Percentiles rank a stretch among this genome's conserved stretches.
Conservation (phyloP, 2,888 invertebrate genomes). For the Rugalucina vietnamica region DNA sequence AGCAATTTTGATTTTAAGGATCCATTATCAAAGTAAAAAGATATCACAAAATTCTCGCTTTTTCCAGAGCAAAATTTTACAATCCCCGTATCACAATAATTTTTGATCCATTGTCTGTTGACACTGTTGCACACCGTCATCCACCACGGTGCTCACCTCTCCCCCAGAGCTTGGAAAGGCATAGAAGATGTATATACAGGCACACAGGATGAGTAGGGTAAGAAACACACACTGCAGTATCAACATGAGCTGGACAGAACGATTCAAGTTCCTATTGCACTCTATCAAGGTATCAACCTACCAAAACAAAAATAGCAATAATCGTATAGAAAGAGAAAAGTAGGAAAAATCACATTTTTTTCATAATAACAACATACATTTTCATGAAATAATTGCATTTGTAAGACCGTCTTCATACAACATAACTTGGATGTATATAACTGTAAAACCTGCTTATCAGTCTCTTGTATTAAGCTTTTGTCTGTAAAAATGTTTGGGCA, state of each 20-base stretch:
- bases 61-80: too few relatives aligned
- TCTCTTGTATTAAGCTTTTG: too few relatives aligned
- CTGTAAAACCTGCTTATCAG: too few relatives aligned
- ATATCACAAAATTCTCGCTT: too few relatives aligned
- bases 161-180: too few relatives aligned
- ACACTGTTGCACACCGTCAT: neutral
- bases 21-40: too few relatives aligned
- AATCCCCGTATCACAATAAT: neutral
- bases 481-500: too few relatives aligned
- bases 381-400: neutral
- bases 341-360: neutral
- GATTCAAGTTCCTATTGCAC: conserved; percentile 60
- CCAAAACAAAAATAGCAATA: conserved; percentile 19
- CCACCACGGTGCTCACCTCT: neutral
- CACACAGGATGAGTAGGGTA: conserved; percentile 32
- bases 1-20: too few relatives aligned
- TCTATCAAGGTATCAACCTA: conserved; percentile 67
- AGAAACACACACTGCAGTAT: conserved; percentile 29
- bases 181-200: neutral
- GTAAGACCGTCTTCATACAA: too few relatives aligned
- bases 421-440: too few relatives aligned
- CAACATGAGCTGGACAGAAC: conserved; percentile 48
- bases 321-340: neutral
- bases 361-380: neutral
- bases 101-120: neutral